Base-by-base conservation (phyloP, 1,140 invertebrate genomes). In the Branchinecta lindahli region DNA sequence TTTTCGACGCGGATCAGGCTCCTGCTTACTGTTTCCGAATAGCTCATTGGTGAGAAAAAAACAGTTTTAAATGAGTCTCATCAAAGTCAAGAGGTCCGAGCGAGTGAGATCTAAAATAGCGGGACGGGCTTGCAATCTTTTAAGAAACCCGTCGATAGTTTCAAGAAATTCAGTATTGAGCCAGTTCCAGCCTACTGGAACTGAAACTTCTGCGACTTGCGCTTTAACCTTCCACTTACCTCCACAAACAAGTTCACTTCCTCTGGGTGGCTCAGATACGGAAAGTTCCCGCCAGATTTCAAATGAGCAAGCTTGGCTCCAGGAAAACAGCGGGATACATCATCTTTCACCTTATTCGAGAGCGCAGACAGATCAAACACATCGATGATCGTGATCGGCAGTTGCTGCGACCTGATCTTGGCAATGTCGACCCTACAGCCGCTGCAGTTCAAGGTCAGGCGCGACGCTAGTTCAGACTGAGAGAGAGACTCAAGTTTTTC, bases 231-330 rank as follows among this genome's bases (percentile, higher is more conserved):
- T n/a, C n/a, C n/a, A n/a, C n/a, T n/a, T 82, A 92, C 92, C 83
- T 91, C 85, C 77, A 95, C 83, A 83, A 93, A 90, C 69, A 94
- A 81, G 81, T 94, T 94, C 21, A 94, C 90, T 84, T 96, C 92
- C 75, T 88, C 88, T 78, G 87, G 86, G 77, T 90, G 84, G 78
- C 91, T 92, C 66, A 96, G 81, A 76, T 93, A 95, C 6, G 92
- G 92, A 80, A 94, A 96, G 80, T 94, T 94, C 7, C 92, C 92
- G 8, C 92, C 92, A 75, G 82, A 86, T 77, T 95, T 94, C 15
- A 94, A 80, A 80, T 93, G 89, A 6, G 91, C 92, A 72, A 92
- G 75, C 81, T 91, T 92, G 2, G 91, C 91, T 76, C 88, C 83
- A 0, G 91, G 91, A 80, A 94, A 94, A 76, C 87, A 88, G 79